phyloP scores from a whole-genome alignment of 1,140 invertebrate species.

The Pinna nobilis region DNA sequence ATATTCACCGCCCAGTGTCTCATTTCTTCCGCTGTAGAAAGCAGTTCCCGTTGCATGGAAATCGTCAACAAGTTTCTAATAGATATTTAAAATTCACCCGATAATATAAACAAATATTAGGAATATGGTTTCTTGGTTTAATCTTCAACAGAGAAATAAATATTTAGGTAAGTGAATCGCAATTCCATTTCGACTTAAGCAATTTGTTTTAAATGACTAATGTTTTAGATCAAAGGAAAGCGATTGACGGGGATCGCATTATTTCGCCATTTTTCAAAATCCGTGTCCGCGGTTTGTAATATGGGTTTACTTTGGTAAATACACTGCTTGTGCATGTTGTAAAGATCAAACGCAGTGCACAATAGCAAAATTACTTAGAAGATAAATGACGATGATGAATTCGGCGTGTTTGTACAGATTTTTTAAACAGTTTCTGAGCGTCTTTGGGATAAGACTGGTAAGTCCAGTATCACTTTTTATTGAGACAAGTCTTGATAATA shows the following conservation, averaged over 20 bases:
- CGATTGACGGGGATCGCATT: conserved; percentile 48
- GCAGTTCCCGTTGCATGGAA: conserved; percentile 58
- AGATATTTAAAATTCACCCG: conserved; percentile 36
- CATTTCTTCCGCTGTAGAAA: conserved; percentile 61
- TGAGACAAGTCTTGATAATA: neutral
- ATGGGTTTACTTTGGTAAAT: conserved; percentile 32
- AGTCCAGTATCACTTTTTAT: conserved; percentile 12
- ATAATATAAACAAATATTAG: conserved; percentile 57
- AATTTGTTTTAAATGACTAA: conserved; percentile 45
- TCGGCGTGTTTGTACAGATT: conserved; percentile 14
- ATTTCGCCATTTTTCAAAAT: conserved; percentile 62
- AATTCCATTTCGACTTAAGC: conserved; percentile 16
- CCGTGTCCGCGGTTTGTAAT: conserved; percentile 20
- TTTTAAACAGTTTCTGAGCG: conserved; percentile 1
- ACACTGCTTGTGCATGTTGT: conserved; percentile 15
- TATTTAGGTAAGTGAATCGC: conserved; percentile 46
- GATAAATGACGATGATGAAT: too few relatives aligned
- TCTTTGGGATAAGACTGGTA: conserved; percentile 1
- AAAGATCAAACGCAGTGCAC: conserved; percentile 20
- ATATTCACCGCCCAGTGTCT: conserved; percentile 47
- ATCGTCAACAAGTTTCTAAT: conserved; percentile 27
- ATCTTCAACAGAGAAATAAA: conserved; percentile 24
- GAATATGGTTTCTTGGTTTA: conserved; percentile 27
- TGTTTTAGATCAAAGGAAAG: conserved; percentile 53
- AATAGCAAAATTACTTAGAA: conserved; percentile 22